Base-by-base conservation (phyloP, 2,888 invertebrate species). In the Myathropa florea region DNA sequence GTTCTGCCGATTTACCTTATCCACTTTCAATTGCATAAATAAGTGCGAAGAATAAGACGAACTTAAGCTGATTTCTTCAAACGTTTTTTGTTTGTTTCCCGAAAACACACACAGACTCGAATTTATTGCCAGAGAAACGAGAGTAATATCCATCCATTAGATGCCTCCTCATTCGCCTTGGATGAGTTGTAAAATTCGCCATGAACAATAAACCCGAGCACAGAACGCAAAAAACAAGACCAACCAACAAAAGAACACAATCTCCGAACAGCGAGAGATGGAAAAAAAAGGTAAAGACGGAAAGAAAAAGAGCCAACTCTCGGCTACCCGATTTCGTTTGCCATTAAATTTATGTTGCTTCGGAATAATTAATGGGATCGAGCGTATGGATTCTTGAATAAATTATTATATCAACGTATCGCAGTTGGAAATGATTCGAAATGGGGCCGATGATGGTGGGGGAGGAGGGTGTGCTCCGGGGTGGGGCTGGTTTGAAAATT, bases 61-160 rank as follows among this genome's bases (percentile, higher is more conserved):
- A 2, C 33, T 33, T 33, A 33, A 33, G 33, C 12, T 30, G n/a
- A n/a, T n/a, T n/a, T n/a, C n/a, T n/a, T n/a, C n/a, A n/a, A n/a
- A n/a, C 0, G 30, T 10, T 10, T 4, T 9, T 1, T 30, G 1
- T 36, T 3, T 33, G 33, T 9, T 4, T n/a, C n/a, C 39, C 39
- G 39, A 46, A n/a, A 39, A 18, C 46, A 46, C 46, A 55, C 18
- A 21, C 4, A 39, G 12, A 36, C 36, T 33, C 24, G 33, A 21
- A 71, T 71, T 71, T 71, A 71, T 60, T 26, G 59, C 23, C 60
- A 36, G 71, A 71, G 39, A 46, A 23, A 12, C n/a, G 26, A 60
- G 39, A 71, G 60, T 60, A 60, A 60, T 71, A 71, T 28, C 46
- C 26, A 71, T 60, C 71, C 60, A 71, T 60, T 60, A 71, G 71